Base-by-base conservation (phyloP, 2,888 invertebrate species). In the Argyra leucocephala region DNA sequence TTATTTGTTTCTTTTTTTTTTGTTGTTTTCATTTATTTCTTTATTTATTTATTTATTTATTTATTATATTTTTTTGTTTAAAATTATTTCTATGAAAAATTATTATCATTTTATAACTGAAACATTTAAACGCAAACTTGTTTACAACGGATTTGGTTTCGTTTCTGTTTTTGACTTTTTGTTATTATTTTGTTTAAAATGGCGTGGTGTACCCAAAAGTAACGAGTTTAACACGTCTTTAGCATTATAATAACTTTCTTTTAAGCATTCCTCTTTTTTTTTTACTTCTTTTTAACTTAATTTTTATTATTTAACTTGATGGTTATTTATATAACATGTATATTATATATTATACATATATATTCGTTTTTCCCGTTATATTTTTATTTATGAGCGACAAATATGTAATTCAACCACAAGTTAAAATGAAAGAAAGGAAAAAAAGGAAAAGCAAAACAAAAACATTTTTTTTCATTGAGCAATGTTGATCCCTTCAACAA, bases 211-310 rank as follows among this genome's bases (percentile, higher is more conserved):
- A 48, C 48, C 48, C 48, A 48, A 48, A n/a, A 48, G 48, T 48
- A 48, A 48, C 48, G 48, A 48, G 48, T 48, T 48, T 48, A 48
- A 48, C 48, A 48, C 48, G 48, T 48, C 48, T 48, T 48, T 48
- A 48, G 18, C 48, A 48, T 48, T 48, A 48, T 18, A 48, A 48
- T 48, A 48, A 48, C 48, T 48, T 48, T 48, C 48, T 48, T n/a
- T n/a, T n/a, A 48, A 48, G 18, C 48, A 48, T 48, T 48, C 48
- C 12, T n/a, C n/a, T n/a, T n/a, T n/a, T n/a, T n/a, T 48, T 48
- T 48, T 48, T 15, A 48, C 48, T 48, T 48, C 18, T 48, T 48
- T 48, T 48, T 48, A 48, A 48, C n/a, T 48, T 48, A 5, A 48
- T 48, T 48, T 48, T 48, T 48, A 48, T 48, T 48, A 48, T 48